Conservation (phyloP, 2,888 invertebrate genomes). For the Perizoma flavofasciatum region DNA sequence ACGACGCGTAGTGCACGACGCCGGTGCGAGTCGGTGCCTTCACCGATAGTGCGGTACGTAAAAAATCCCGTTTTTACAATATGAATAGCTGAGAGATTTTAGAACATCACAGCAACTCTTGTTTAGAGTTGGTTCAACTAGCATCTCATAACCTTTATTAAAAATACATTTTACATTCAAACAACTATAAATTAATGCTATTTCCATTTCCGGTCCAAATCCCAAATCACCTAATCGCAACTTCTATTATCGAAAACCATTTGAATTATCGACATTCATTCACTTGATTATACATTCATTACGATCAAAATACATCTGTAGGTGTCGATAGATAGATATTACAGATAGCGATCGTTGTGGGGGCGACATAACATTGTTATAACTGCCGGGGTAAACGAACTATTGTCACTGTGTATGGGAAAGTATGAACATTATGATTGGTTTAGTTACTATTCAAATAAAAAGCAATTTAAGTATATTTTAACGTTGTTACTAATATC, state of each 20-base stretch:
- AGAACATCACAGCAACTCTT: not conserved
- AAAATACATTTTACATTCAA: slow-evolving; percentile 9
- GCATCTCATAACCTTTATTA: not conserved
- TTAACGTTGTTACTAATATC: too few species aligned
- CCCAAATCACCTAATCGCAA: slow-evolving; percentile 32
- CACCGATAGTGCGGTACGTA: too few species aligned
- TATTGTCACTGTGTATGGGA: slow-evolving; percentile 38
- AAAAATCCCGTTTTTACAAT: too few species aligned
- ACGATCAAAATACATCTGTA: slow-evolving; percentile 57
- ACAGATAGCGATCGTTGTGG: slow-evolving; percentile 55
- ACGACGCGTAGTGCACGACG: too few species aligned
- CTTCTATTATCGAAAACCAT: slow-evolving; percentile 32
- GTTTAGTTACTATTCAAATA: too few species aligned
- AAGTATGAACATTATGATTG: not conserved
- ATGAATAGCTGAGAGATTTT: too few species aligned
- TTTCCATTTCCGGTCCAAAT: slow-evolving; percentile 26
- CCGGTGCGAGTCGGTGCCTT: too few species aligned
- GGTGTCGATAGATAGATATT: slow-evolving; percentile 64
- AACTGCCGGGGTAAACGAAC: slow-evolving; percentile 52
- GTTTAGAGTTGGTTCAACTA: not conserved
- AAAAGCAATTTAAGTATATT: too few species aligned
- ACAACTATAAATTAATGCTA: slow-evolving; percentile 1
- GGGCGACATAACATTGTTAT: slow-evolving; percentile 60
- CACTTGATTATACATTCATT: slow-evolving; percentile 54
- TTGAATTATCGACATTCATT: slow-evolving; percentile 47